These are phyloP conservation scores for Gortyna flavago DNA, from an alignment of 2,888 invertebrate species.

Conservation along the genomic window DNA sequence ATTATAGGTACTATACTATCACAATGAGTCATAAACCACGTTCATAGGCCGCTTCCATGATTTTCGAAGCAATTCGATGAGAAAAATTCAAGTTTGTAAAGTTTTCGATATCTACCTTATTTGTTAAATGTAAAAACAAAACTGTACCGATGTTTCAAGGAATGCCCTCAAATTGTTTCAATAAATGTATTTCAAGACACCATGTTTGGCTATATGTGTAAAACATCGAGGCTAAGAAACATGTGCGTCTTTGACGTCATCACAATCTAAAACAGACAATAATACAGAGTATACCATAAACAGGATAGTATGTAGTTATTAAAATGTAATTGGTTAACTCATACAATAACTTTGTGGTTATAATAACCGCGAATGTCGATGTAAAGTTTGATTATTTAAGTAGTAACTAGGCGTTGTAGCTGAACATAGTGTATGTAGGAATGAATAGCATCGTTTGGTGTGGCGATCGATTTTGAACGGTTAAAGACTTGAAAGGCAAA, in stretches of 20 bases:
- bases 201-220: slow-evolving; percentile 26
- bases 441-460: background rate
- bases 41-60: no score
- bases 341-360: slow-evolving; percentile 9
- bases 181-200: slow-evolving; percentile 19
- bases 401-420: background rate
- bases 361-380: slow-evolving; percentile 5
- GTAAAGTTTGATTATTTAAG: background rate
- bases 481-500: background rate
- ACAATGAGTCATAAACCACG: background rate
- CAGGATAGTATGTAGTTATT: slow-evolving; percentile 37
- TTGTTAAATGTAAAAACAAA: background rate
- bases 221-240: slow-evolving; percentile 24
- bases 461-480: background rate
- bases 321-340: slow-evolving; percentile 36
- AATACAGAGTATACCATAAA: slow-evolving; percentile 21
- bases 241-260: slow-evolving; percentile 53
- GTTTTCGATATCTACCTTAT: no score
- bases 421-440: background rate
- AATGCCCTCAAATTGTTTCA: slow-evolving; percentile 22
- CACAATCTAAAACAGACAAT: background rate
- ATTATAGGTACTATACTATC: background rate
- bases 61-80: background rate
- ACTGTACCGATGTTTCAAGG: background rate
- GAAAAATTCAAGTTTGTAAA: background rate